These are phyloP conservation scores for Drosophila jambulina DNA, from an alignment of 1,140 invertebrate species.

Conservation along the genomic window DNA sequence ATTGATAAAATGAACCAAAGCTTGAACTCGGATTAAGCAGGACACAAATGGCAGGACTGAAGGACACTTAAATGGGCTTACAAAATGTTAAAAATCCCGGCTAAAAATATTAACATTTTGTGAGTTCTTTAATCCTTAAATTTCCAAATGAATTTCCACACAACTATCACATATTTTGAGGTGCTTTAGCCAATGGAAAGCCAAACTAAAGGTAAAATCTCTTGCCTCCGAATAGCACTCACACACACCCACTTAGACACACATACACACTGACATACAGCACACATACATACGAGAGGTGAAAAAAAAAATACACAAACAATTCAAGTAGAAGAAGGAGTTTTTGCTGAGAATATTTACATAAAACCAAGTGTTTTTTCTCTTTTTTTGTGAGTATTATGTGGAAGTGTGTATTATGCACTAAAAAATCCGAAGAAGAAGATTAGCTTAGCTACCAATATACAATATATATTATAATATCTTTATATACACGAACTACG, in stretches of 20 bases:
- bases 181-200: conserved; percentile 8
- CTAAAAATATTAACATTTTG: background rate
- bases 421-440: background rate
- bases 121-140: background rate
- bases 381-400: background rate
- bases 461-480: conserved; percentile 15
- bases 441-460: conserved; percentile 8
- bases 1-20: background rate
- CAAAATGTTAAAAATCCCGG: background rate
- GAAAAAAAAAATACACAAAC: background rate
- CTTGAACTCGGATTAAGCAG: background rate
- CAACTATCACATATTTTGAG: background rate
- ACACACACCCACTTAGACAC: background rate
- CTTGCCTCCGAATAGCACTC: background rate
- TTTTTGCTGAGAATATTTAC: conserved; percentile 16
- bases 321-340: conserved; percentile 7
- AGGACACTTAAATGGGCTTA: background rate
- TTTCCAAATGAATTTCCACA: background rate
- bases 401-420: conserved; percentile 1
- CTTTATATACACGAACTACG: conserved; percentile 34
- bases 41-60: background rate
- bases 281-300: conserved; percentile 18
- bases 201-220: conserved; percentile 2
- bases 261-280: background rate
- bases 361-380: conserved; percentile 15